Evolutionary conservation across 2,113 vertebrate species (phyloP).

Genomic region (Barbus barbus): DNA sequence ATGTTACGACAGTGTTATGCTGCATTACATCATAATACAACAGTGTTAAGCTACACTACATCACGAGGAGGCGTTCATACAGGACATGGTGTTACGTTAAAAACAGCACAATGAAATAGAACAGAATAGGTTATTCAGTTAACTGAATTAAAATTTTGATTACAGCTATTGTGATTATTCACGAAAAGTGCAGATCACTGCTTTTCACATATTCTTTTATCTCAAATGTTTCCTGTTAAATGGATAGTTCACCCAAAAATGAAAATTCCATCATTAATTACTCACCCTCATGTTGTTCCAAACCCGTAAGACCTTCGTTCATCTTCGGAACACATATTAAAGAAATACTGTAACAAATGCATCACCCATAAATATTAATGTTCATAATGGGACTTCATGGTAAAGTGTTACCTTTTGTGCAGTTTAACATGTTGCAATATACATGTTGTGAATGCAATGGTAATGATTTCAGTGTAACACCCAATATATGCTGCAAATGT

Average conservation of each 20-base stretch:
- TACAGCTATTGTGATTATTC: too few species aligned
- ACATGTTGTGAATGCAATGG: neutral
- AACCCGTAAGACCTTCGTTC: too few species aligned
- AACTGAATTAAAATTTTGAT: neutral
- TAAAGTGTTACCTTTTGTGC: too few species aligned
- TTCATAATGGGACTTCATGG: too few species aligned
- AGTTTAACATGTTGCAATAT: neutral
- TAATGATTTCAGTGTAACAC: neutral
- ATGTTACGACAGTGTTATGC: neutral
- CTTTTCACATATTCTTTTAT: neutral
- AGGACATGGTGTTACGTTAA: neutral
- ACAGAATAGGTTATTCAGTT: neutral
- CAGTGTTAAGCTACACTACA: neutral
- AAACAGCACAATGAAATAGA: neutral
- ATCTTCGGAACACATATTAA: too few species aligned
- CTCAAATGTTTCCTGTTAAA: too few species aligned
- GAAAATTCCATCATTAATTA: too few species aligned
- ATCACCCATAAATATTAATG: neutral
- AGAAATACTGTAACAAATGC: neutral
- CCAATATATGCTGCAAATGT: neutral
- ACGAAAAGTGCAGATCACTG: too few species aligned
- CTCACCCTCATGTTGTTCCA: too few species aligned
- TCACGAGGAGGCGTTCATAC: neutral
- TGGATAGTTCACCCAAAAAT: too few species aligned
- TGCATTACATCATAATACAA: neutral